Evolutionary conservation across 1,140 invertebrate species (phyloP).

Genomic region (Teleogryllus occipitalis): DNA sequence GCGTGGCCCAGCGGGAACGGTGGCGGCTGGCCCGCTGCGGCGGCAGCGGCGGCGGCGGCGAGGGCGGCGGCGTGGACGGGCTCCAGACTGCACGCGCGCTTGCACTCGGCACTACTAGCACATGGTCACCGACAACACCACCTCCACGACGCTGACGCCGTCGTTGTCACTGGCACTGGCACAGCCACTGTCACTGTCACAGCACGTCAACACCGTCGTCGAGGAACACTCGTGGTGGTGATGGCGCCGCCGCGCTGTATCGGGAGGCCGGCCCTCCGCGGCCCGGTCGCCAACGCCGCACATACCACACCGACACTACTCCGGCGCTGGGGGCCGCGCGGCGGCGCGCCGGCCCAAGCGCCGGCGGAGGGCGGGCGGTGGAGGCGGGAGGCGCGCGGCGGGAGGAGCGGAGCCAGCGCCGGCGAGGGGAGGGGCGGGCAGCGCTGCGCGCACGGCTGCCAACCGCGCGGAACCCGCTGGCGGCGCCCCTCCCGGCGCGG

Average conservation of each 20-base stretch:
- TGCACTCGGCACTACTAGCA: not conserved
- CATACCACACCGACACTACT: constrained; percentile 15
- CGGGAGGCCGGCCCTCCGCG: not conserved
- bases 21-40: constrained; percentile 38
- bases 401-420: not conserved
- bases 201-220: not conserved
- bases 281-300: constrained; percentile 7
- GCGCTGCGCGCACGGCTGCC: constrained; percentile 22
- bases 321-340: constrained; percentile 12
- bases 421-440: constrained; percentile 9
- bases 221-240: constrained; percentile 10
- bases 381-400: constrained; percentile 23
- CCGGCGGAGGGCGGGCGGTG: not conserved
- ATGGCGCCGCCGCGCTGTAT: constrained; percentile 27
- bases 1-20: constrained; percentile 41
- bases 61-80: constrained; percentile 26
- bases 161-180: constrained; percentile 4
- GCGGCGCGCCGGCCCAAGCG: constrained; percentile 27
- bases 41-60: constrained; percentile 36
- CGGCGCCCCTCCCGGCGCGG: no score
- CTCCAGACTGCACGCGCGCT: constrained; percentile 17
- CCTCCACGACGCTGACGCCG: not conserved
- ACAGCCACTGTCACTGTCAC: not conserved
- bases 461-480: constrained; percentile 18
- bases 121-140: constrained; percentile 2